phyloP scores from a whole-genome alignment of 2,888 invertebrate species.

The Amiota mariae region DNA sequence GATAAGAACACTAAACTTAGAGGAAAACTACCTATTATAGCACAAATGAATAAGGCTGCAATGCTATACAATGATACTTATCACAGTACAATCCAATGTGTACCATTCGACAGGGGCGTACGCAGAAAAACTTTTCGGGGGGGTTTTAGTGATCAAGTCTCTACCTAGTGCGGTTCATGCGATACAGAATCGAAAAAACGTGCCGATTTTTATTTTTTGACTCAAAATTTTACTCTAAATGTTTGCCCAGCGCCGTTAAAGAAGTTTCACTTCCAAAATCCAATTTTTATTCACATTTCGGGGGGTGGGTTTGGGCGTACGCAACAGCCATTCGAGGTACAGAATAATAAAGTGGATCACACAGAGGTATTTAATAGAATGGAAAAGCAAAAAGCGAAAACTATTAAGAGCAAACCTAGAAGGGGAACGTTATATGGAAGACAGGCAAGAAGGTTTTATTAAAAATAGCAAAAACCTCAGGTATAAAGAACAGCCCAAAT shows the following conservation, averaged over 20 bases:
- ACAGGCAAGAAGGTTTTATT: slow-evolving; percentile 31
- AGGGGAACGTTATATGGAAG: slow-evolving; percentile 31
- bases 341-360: slow-evolving; percentile 29
- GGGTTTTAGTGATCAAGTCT: too few species aligned
- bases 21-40: slow-evolving; percentile 34
- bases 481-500: slow-evolving; percentile 37
- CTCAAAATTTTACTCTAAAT: too few species aligned
- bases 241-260: too few species aligned
- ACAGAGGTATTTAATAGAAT: too few species aligned
- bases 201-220: too few species aligned
- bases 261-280: too few species aligned
- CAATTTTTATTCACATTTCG: too few species aligned
- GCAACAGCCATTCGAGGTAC: slow-evolving; percentile 39
- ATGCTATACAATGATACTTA: slow-evolving; percentile 42
- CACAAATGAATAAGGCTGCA: slow-evolving; percentile 42
- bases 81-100: slow-evolving; percentile 38
- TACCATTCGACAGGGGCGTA: too few species aligned
- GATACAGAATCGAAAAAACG: too few species aligned
- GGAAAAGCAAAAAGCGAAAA: slow-evolving; percentile 23
- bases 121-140: too few species aligned
- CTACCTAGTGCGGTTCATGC: too few species aligned
- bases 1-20: slow-evolving; percentile 37
- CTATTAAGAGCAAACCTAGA: slow-evolving; percentile 29
- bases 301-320: too few species aligned
- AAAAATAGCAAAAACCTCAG: slow-evolving; percentile 35